Evolutionary conservation across 2,113 vertebrate genomes (phyloP), one percentile per base, ranked within the genome.

Genomic region (Helogale parvula): DNA sequence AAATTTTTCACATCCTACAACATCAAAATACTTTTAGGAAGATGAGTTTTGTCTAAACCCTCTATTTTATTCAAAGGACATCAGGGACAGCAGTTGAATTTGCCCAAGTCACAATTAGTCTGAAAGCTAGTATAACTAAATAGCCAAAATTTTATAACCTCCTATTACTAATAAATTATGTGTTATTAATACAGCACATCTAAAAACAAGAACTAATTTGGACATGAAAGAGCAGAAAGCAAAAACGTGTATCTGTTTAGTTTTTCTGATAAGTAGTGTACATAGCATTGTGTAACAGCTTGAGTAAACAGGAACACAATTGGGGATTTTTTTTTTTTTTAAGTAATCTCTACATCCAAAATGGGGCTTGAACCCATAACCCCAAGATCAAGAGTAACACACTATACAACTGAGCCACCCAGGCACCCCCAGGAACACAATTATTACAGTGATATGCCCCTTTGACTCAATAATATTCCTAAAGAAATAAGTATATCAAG

Each of bases 161-260:
- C 86, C 41, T 93, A 95, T n/a, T 93, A 88, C n/a, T 87, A 92
- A 92, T 85, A 77, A 80, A 50, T 41, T 41, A 41, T 41, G 41
- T 41, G 41, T 41, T 41, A 41, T 5, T 41, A 41, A 93, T 86
- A 65, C 16, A 65, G 19, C 60, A 63, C 7, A 74, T 60, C 23
- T 50, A 88, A 83, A 88, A 21, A 8, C n/a, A 90, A 31, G 54
- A 85, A 23, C 38, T 63, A 86, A 71, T 63, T 45, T 5, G 68
- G 29, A 94, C 76, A 87, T 1, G 16, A 29, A 72, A 72, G 50
- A 81, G 38, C 47, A 52, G 68, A 68, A 41, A 41, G 41, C 41
- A 41, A 41, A 41, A 19, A 83, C 38, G 60, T 65, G 0, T 54
- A 47, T 57, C 25, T 86, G 12, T 82, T 47, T n/a, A 65, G 41